A percentile compares a stretch with the other conserved stretches of the same genome.
phyloP scores from a whole-genome alignment of 2,888 invertebrate genomes.

The Choreutis nemorana region DNA sequence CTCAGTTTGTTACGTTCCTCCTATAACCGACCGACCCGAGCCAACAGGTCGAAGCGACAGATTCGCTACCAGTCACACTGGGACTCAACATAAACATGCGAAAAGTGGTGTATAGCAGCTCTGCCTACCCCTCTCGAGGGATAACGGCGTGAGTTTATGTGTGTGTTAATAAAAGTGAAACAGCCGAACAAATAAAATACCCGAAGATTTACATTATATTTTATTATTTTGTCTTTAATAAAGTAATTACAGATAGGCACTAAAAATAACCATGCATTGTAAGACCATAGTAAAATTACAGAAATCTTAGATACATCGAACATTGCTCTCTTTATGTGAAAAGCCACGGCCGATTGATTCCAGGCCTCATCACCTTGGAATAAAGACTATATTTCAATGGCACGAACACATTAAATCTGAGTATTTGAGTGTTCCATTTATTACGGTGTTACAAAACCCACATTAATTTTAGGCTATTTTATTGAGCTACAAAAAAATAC shows the following conservation, averaged over 20 bases:
- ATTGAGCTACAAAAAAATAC: neutral
- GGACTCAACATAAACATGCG: too few species aligned
- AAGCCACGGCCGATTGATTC: constrained; percentile 11
- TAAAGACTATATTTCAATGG: constrained; percentile 7
- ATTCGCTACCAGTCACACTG: too few species aligned
- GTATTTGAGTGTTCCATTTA: constrained; percentile 13
- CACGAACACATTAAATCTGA: constrained; percentile 13
- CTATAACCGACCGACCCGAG: too few species aligned
- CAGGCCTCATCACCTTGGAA: constrained; percentile 18
- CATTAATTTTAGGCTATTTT: constrained; percentile 1
- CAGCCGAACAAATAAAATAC: constrained; percentile 26
- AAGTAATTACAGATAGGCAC: constrained; percentile 67
- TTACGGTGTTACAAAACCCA: constrained; percentile 3
- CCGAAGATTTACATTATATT: constrained; percentile 54
- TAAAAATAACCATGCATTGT: constrained; percentile 66
- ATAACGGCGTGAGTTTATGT: too few species aligned
- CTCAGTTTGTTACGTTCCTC: too few species aligned
- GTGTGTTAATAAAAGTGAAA: too few species aligned
- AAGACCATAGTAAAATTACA: constrained; percentile 62
- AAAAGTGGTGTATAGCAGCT: too few species aligned
- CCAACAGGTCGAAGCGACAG: too few species aligned
- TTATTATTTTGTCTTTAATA: constrained; percentile 67
- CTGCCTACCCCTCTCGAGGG: too few species aligned
- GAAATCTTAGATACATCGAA: constrained; percentile 56
- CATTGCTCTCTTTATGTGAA: constrained; percentile 26